Evolutionary conservation across 1,140 invertebrate species (phyloP).

Genomic region (Drosophila burlai): DNA sequence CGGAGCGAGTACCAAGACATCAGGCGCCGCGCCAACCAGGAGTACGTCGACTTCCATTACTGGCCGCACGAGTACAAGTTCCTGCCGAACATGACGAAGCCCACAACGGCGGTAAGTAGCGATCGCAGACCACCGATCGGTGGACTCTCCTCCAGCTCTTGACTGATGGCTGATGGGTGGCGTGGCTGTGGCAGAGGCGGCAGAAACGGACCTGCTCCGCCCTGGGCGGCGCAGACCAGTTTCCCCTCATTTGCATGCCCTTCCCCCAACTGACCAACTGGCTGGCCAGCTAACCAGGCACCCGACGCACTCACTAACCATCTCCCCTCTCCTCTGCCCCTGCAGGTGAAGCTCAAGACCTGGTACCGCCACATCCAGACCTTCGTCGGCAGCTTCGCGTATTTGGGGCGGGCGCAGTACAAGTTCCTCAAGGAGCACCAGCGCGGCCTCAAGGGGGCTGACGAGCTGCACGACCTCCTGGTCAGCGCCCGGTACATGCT

Average conservation of each 20-base stretch:
- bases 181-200: background rate
- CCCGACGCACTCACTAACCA: background rate
- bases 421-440: constrained; percentile 67
- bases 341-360: constrained; percentile 66
- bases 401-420: constrained; percentile 71
- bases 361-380: constrained; percentile 79
- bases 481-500: constrained; percentile 63
- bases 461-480: constrained; percentile 68
- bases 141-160: background rate
- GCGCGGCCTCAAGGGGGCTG: constrained; percentile 36
- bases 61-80: constrained; percentile 74
- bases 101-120: constrained; percentile 63
- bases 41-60: constrained; percentile 51
- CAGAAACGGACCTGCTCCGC: constrained; percentile 68
- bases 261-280: constrained; percentile 18
- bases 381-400: constrained; percentile 70
- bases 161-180: constrained; percentile 9
- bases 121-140: constrained; percentile 5
- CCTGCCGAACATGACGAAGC: constrained; percentile 74
- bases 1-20: constrained; percentile 49
- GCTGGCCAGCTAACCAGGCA: background rate
- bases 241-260: constrained; percentile 56
- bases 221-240: constrained; percentile 69
- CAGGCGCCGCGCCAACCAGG: constrained; percentile 40
- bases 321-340: background rate